Conservation (phyloP, 1,140 invertebrate genomes). For the Portunus trituberculatus region DNA sequence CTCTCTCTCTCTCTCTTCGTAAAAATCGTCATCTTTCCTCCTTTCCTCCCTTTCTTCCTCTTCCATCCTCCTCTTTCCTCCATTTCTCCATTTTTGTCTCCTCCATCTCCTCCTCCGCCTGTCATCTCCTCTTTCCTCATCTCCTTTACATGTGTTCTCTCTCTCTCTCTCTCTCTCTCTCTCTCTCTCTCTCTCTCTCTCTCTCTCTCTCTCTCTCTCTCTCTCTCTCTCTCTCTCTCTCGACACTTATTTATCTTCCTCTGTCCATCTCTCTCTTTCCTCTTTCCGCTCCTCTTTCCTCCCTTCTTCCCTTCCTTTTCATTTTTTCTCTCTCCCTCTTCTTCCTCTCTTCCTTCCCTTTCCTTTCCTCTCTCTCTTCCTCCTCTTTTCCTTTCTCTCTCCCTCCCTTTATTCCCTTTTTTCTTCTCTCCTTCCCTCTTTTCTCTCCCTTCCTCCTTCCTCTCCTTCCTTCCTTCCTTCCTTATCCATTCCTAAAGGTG, state of each 20-base stretch:
- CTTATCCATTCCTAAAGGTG: too few species aligned
- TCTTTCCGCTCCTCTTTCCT: not conserved
- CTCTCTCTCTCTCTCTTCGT: conserved; percentile 28
- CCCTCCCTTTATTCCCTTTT: not conserved
- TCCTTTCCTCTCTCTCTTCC: too few species aligned
- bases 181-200: too few species aligned
- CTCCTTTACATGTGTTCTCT: not conserved
- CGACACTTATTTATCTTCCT: not conserved
- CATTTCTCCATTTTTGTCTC: not conserved
- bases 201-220: not conserved
- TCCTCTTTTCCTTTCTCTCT: not conserved
- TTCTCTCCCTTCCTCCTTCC: too few species aligned
- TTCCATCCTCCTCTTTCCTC: not conserved
- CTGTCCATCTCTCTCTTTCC: too few species aligned
- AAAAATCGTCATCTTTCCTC: not conserved
- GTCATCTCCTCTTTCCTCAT: not conserved
- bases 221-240: not conserved
- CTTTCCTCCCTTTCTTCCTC: not conserved
- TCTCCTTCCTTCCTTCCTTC: too few species aligned
- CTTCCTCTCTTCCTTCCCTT: not conserved
- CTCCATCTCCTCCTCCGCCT: not conserved
- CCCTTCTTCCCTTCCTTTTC: not conserved
- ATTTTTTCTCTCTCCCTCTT: too few species aligned
- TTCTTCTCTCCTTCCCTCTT: too few species aligned
- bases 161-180: not conserved